A percentile compares a stretch with the other conserved stretches of the same genome.
phyloP scores from a whole-genome alignment of 2,113 vertebrate species.

The Malurus melanocephalus region DNA sequence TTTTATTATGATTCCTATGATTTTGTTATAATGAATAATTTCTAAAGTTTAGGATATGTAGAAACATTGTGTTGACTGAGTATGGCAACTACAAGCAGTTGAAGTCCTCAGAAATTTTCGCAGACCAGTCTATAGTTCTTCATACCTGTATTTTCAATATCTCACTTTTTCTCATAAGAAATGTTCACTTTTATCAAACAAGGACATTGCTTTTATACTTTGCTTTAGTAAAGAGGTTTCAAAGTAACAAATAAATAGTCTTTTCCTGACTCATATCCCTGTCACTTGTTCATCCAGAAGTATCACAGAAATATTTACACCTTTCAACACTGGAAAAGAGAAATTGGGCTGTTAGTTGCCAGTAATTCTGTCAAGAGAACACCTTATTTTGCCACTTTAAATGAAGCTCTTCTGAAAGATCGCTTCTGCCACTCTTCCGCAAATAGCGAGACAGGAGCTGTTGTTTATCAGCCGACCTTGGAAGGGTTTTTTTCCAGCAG shows the following conservation, averaged over 20 bases:
- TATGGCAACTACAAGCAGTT: neutral
- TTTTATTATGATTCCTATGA: neutral
- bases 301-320: neutral
- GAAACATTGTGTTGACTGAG: neutral
- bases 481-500: slow-evolving; percentile 83
- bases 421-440: slow-evolving; percentile 75
- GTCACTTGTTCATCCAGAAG: neutral
- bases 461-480: slow-evolving; percentile 71
- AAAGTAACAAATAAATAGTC: neutral
- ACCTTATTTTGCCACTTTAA: slow-evolving; percentile 68
- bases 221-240: neutral
- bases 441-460: slow-evolving; percentile 77
- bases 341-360: neutral
- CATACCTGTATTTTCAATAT: neutral
- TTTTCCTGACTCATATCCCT: neutral
- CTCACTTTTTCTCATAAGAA: neutral
- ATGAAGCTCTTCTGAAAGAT: slow-evolving; percentile 74
- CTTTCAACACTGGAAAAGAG: neutral
- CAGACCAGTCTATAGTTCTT: neutral
- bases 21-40: neutral
- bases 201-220: neutral
- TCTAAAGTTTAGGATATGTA: neutral
- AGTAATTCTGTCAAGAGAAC: slow-evolving; percentile 1
- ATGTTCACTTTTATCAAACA: neutral
- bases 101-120: neutral